Evolutionary conservation across 2,113 vertebrate species (phyloP), one percentile per base, ranked within the genome.

Genomic region (Forbesichthys papilliferus): DNA sequence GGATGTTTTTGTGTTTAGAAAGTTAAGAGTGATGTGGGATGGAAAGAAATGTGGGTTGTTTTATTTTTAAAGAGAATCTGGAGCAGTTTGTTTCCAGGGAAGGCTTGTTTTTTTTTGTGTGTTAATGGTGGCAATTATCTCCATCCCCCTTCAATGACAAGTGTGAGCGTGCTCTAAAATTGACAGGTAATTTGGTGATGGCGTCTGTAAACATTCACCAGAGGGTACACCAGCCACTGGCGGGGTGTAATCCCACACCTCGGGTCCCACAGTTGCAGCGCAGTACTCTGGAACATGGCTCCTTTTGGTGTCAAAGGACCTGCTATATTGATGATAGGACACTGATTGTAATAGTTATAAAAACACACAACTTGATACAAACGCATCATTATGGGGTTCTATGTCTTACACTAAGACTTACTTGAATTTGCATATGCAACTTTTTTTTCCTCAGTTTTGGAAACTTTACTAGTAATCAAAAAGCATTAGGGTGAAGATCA

Each of bases 391-490:
- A 80, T 80, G 84, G 85, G 77, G 79, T 83, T 91, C 90, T 93
- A 92, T 93, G 93, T 94, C 93, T 94, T 94, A 94, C 92, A 93
- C 81, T 94, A 94, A 94, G 93, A 94, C 92, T 91, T 91, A 91
- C 91, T 94, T 93, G 90, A 94, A 93, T 89, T 82, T 91, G 83
- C 89, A 85, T 91, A 88, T 89, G 88, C 89, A 91, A 88, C 85
- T 14, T 52, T 9, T 52, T 12, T 52, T 42, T 42, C 36, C 87
- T 89, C 84, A 83, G 84, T 87, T 90, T 87, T 86, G 90, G 84
- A 88, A 92, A 88, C 82, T 84, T 90, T 78, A 80, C 82, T 89
- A 13, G 70, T 85, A 90, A 89, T 84, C 68, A 77, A 66, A 84
- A 83, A 87, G 75, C 75, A 78, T 90, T 86, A 89, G 86, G 81